Base-by-base conservation (phyloP, 2,888 invertebrate species). In the Diarsia brunnea region DNA sequence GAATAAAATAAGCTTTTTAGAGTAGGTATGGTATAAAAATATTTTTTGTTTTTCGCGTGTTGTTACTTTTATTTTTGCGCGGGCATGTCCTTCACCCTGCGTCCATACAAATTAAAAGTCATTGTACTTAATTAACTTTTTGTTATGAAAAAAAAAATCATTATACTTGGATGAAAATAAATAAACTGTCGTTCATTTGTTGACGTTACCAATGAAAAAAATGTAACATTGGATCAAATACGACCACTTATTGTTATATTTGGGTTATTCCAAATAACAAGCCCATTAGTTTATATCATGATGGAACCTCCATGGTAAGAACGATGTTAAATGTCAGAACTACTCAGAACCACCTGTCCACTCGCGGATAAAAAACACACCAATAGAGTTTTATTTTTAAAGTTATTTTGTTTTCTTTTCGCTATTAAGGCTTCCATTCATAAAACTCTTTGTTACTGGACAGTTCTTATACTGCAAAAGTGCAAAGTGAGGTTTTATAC, bases 401-500 rank as follows among this genome's bases (percentile, higher is more conserved):
- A 38, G 38, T 38, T 38, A 38, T 7, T 38, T 38, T 47, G 45
- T 47, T 47, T 38, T 24, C 24, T 38, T 24, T 27, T 47, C 4
- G 0, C 0, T 49, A 4, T 2, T 58, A 10, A 14, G 24, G 16
- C 31, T 1, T 31, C 12, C 5, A 21, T n/a, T 53, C 1, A 2
- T n/a, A 19, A 14, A 5, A 38, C 16, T 10, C 1, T 43, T 58
- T 75, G 31, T 60, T 27, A 49, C 10, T 2, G 19, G 38, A 14
- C 1, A 78, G 11, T 21, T 47, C 14, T 43, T 12, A 16, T 19
- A 4, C 4, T n/a, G 8, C 51, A 75, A 38, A n/a, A n/a, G n/a
- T n/a, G n/a, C n/a, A n/a, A n/a, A n/a, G 55, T 21, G 55, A 66
- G 55, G 27, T 51, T 73, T 61, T 31, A 60, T 27, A 51, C 12